Evolutionary conservation across 1,140 invertebrate genomes (phyloP).

Genomic region (Zaprionus davidi): DNA sequence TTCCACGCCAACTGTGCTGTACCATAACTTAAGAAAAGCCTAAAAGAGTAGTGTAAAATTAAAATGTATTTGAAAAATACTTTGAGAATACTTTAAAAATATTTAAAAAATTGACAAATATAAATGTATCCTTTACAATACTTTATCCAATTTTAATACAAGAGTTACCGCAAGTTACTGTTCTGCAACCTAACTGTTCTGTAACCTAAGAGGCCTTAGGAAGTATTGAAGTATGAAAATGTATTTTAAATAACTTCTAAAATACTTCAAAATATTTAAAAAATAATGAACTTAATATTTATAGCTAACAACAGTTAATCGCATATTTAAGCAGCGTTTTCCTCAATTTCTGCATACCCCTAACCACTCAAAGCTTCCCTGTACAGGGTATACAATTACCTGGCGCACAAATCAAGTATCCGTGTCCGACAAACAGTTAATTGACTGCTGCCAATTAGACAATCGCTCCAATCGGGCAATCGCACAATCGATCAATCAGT

Average conservation of each 20-base stretch:
- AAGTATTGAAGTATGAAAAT: neutral
- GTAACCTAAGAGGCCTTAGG: too few relatives aligned
- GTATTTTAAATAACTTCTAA: neutral
- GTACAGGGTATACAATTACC: constrained; percentile 17
- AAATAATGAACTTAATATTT: neutral
- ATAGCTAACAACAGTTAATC: neutral
- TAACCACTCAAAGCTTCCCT: neutral
- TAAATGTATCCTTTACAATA: neutral
- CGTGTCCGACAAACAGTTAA: constrained; percentile 44
- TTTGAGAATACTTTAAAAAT: neutral
- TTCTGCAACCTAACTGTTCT: constrained; percentile 3
- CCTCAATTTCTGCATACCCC: neutral
- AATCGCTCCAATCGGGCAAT: constrained; percentile 16
- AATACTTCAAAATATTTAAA: neutral
- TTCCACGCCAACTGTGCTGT: neutral
- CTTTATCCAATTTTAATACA: neutral
- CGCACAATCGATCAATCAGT: constrained; percentile 37
- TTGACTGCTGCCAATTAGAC: constrained; percentile 32
- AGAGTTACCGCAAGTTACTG: neutral
- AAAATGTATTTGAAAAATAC: neutral
- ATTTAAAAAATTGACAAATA: neutral
- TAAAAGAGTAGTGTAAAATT: neutral
- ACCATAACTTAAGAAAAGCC: neutral
- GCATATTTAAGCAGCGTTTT: neutral
- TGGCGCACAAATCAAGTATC: constrained; percentile 30